Conservation (phyloP, 2,113 vertebrate genomes). For the Scatophagus argus region DNA sequence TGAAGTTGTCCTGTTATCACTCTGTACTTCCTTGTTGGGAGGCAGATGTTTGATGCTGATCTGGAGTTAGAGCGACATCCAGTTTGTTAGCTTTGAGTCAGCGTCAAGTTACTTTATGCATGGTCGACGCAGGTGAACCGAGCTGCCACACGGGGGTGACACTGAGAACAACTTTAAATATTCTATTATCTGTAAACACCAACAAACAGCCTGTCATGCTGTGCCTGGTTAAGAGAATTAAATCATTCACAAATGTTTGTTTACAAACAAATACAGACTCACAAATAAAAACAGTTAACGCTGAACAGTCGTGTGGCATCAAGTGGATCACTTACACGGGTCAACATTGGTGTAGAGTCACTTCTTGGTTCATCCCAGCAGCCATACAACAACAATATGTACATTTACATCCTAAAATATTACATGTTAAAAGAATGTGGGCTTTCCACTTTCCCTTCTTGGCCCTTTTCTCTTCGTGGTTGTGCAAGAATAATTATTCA, state of each 20-base stretch:
- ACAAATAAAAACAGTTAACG: slow-evolving; percentile 37
- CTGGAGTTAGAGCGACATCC: neutral
- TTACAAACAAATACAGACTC: slow-evolving; percentile 38
- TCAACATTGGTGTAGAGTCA: slow-evolving; percentile 38
- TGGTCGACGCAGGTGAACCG: neutral
- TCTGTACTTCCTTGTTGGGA: slow-evolving; percentile 2
- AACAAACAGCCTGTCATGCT: slow-evolving; percentile 37
- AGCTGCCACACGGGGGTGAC: neutral
- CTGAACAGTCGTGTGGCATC: slow-evolving; percentile 14
- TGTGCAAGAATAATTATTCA: slow-evolving; percentile 65
- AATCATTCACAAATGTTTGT: slow-evolving; percentile 24
- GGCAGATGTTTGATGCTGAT: neutral
- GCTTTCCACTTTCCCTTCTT: slow-evolving; percentile 1
- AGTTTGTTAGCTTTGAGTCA: neutral
- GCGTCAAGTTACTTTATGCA: neutral
- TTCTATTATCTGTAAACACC: slow-evolving; percentile 49
- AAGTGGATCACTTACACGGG: slow-evolving; percentile 21
- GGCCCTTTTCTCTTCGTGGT: slow-evolving; percentile 51
- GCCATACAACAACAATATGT: slow-evolving; percentile 24
- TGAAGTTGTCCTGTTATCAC: neutral
- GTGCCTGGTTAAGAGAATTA: slow-evolving; percentile 33
- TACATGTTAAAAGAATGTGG: slow-evolving; percentile 29
- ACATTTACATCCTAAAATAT: slow-evolving; percentile 44
- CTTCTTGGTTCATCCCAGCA: slow-evolving; percentile 5
- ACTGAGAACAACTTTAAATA: slow-evolving; percentile 39